Base-by-base conservation (phyloP, 2,888 invertebrate genomes). In the Hirudinaria manillensis region DNA sequence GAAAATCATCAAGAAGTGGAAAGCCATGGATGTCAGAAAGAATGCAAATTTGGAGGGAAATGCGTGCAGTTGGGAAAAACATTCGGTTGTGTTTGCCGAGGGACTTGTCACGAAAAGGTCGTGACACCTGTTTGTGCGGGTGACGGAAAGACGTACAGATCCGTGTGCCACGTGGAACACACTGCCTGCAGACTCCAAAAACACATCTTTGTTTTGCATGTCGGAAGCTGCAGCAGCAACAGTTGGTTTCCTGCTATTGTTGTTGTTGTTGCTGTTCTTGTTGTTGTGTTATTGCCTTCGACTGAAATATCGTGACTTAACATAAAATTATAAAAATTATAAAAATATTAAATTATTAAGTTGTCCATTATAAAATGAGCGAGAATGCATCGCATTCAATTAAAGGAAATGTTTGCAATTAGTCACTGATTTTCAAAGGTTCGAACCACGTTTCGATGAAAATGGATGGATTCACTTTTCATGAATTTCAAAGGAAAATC, bases 101-200 rank as follows among this genome's bases (percentile, higher is more conserved):
- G 72, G 2, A 29, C 72, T 1, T 75, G 75, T n/a, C 29, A 32
- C 51, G 38, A 29, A 36, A n/a, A 32, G 13, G 32, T 29, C 24
- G 32, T n/a, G 65, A n/a, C 61, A 6, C 86, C 94, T n/a, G 92
- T 94, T 24, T 94, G 94, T 84, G 93, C 92, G 1, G 89, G 90
- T 19, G 93, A 94, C 82, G 92, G 92, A 29, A 89, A 89, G 78
- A 93, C 93, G 0, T 93, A 92, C 86, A 89, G 91, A 78, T 92
- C 91, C 61, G 89, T 90, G 74, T 94, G 94, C 85, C 90, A 91
- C 83, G 87, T 94, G 81, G 89, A 89, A 81, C 88, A 90, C 77
- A 89, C 90, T 73, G 89, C 91, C 21, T 93, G 91, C 83, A 87
- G 87, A 87, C 89, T 90, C 82, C 92, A 93, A 87, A 90, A 90